Conservation (phyloP, 2,888 invertebrate species). For the Smittia aterrima region DNA sequence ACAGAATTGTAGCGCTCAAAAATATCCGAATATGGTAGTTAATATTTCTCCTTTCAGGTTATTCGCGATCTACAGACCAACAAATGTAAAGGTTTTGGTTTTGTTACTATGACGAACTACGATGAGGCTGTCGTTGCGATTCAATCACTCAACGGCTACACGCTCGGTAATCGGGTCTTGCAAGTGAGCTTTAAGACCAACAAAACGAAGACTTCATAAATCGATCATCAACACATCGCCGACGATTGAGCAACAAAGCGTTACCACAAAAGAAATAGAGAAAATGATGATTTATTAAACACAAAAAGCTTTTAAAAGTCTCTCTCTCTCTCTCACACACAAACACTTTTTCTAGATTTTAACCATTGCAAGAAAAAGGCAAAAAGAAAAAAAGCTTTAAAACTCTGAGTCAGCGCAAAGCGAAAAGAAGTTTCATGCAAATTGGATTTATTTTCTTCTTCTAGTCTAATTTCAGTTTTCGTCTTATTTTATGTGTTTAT, state of each 20-base stretch:
- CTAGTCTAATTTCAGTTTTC: conserved; percentile 26
- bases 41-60: conserved; percentile 54
- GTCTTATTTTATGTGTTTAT: conserved; percentile 17
- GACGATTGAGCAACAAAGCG: neutral
- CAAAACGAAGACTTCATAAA: conserved; percentile 67
- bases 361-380: no score
- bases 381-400: neutral
- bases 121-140: conserved; percentile 96
- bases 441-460: conserved; percentile 24
- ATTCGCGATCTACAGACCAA: conserved; percentile 92
- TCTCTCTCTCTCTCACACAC: neutral
- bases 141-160: conserved; percentile 93
- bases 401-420: neutral
- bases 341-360: no score
- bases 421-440: neutral
- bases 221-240: neutral
- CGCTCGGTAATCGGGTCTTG: conserved; percentile 89
- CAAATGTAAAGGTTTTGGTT: conserved; percentile 98
- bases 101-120: conserved; percentile 98
- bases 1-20: neutral
- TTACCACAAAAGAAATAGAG: neutral
- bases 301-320: neutral
- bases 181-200: conserved; percentile 98
- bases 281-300: neutral
- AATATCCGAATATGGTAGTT: conserved; percentile 7